A percentile compares a stretch with the other conserved stretches of the same genome.
These are phyloP conservation scores for Colletes gigas DNA, from an alignment of 1,140 invertebrate species.

Conservation along the genomic window DNA sequence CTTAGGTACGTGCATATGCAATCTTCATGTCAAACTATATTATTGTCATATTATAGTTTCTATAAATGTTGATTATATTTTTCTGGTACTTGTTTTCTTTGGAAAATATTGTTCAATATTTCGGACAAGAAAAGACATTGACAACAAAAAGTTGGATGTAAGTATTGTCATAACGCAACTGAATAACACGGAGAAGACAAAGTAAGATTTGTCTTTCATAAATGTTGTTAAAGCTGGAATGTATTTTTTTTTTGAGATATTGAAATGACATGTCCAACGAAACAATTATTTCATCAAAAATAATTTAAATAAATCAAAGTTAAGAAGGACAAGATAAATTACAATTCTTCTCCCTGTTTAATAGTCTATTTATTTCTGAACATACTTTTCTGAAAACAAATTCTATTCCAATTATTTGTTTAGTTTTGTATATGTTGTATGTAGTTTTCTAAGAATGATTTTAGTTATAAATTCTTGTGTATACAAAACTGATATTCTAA, in stretches of 20 bases:
- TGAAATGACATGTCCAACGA: background rate
- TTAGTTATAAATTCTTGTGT: slow-evolving; percentile 3
- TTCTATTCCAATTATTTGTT: slow-evolving; percentile 15
- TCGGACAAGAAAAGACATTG: slow-evolving; percentile 32
- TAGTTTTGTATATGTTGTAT: slow-evolving; percentile 10
- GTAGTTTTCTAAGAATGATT: slow-evolving; percentile 9
- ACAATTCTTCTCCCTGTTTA: slow-evolving; percentile 11
- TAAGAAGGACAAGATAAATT: background rate
- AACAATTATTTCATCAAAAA: background rate
- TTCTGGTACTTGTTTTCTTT: slow-evolving; percentile 37
- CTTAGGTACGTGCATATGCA: slow-evolving; percentile 34
- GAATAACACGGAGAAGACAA: slow-evolving; percentile 18
- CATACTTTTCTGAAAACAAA: slow-evolving; percentile 11
- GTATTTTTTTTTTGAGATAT: background rate
- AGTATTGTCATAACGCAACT: slow-evolving; percentile 27
- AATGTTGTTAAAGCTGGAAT: background rate
- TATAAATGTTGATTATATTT: slow-evolving; percentile 42
- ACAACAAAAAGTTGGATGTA: slow-evolving; percentile 40
- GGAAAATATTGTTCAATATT: slow-evolving; percentile 29
- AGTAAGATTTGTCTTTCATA: background rate
- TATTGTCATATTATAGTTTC: slow-evolving; percentile 33
- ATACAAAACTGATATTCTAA: slow-evolving; percentile 26
- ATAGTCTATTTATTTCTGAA: background rate
- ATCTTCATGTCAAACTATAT: slow-evolving; percentile 37
- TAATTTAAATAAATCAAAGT: background rate